A percentile compares a stretch with the other conserved stretches of the same genome.
Evolutionary conservation across 2,888 invertebrate species (phyloP).

Genomic region (Gibbula magus): DNA sequence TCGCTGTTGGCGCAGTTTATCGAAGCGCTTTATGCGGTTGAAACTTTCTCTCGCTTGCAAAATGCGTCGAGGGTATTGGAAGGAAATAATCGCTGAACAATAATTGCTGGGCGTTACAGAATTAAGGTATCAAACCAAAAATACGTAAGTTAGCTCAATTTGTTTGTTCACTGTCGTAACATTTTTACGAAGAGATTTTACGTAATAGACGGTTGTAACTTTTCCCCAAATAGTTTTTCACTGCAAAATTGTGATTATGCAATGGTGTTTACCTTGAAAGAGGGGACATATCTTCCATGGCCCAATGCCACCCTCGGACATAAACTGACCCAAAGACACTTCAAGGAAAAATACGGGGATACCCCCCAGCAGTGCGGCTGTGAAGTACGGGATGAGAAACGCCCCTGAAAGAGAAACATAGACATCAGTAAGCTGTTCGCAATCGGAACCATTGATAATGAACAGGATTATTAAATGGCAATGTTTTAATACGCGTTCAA

Average conservation of each 20-base stretch:
- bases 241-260: not conserved
- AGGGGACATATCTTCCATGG: slow-evolving; percentile 89
- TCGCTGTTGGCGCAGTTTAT: too few species aligned
- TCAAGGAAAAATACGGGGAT: slow-evolving; percentile 95
- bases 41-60: too few species aligned
- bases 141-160: too few species aligned
- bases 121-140: too few species aligned
- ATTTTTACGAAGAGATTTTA: too few species aligned
- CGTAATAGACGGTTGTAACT: too few species aligned
- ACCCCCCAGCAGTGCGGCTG: slow-evolving; percentile 91
- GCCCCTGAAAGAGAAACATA: slow-evolving; percentile 78
- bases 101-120: too few species aligned
- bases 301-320: slow-evolving; percentile 92
- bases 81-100: too few species aligned
- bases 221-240: too few species aligned
- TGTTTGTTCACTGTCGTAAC: too few species aligned
- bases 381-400: slow-evolving; percentile 94
- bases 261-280: slow-evolving; percentile 83
- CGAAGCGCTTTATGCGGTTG: too few species aligned
- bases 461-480: not conserved
- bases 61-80: too few species aligned
- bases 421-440: not conserved
- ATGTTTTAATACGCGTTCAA: not conserved
- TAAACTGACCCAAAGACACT: slow-evolving; percentile 92
- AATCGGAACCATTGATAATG: not conserved